Percentiles rank a stretch among this genome's conserved stretches.
These are phyloP conservation scores for Porites australiensis DNA, from an alignment of 64 coral and sea anemone genomes.

Conservation along the genomic window DNA sequence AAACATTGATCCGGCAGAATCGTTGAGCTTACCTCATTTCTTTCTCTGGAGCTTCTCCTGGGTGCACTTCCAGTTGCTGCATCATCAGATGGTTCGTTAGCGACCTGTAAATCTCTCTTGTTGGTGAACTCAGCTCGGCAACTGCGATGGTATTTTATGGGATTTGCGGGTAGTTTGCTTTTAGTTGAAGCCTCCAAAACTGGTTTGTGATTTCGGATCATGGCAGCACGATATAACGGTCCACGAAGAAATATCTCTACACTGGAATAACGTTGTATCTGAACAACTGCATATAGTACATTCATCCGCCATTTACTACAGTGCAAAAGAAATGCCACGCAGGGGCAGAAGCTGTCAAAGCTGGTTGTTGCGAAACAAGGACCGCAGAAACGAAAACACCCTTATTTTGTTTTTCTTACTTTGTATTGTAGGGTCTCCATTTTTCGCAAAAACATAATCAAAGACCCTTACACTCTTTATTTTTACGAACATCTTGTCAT, in stretches of 20 bases:
- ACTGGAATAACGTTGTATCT: conserved; percentile 14
- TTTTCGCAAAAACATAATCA: too few relatives aligned
- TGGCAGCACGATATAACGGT: conserved; percentile 26
- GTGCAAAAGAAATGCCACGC: neutral
- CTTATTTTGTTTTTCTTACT: neutral
- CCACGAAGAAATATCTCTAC: conserved; percentile 51
- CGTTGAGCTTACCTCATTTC: conserved; percentile 27
- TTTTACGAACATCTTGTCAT: too few relatives aligned
- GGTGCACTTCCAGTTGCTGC: neutral
- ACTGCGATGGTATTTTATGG: conserved; percentile 68
- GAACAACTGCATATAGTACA: conserved; percentile 48
- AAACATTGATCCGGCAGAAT: conserved; percentile 53
- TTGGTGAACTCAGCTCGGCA: conserved; percentile 75
- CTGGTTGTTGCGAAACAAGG: neutral
- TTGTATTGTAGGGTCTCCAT: too few relatives aligned
- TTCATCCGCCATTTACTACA: neutral
- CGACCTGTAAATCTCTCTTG: conserved; percentile 68
- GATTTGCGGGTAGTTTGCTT: conserved; percentile 55
- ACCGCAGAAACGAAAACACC: neutral
- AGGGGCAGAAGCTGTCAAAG: neutral
- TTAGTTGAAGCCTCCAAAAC: conserved; percentile 56
- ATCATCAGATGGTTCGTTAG: conserved; percentile 18
- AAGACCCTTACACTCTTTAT: too few relatives aligned
- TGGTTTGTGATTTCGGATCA: conserved; percentile 38
- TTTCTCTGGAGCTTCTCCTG: conserved; percentile 35